A percentile compares a stretch with the other conserved stretches of the same genome.
Evolutionary conservation across 2,888 invertebrate genomes (phyloP).

Genomic region (Poecilus cupreus): DNA sequence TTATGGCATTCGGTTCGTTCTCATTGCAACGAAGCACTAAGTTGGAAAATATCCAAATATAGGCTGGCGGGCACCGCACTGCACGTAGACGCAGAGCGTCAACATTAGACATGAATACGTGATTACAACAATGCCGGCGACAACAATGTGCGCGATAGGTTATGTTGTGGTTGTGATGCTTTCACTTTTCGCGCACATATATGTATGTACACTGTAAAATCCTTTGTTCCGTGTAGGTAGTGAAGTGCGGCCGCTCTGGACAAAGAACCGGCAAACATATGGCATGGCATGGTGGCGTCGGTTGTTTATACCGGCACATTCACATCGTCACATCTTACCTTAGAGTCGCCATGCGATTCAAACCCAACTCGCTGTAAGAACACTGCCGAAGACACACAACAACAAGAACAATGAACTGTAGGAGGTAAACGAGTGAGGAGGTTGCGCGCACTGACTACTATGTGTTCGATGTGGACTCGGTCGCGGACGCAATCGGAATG

Average conservation of each 20-base stretch:
- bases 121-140: not conserved
- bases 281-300: conserved; percentile 4
- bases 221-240: too few relatives aligned
- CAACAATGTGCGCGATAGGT: not conserved
- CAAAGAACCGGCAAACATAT: not conserved
- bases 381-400: conserved; percentile 45
- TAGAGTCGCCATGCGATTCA: conserved; percentile 68
- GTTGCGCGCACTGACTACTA: not conserved
- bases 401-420: conserved; percentile 49
- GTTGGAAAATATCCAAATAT: conserved; percentile 39
- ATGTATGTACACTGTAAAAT: not conserved
- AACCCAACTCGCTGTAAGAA: conserved; percentile 18
- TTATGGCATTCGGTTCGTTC: conserved; percentile 27
- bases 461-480: not conserved
- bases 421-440: not conserved
- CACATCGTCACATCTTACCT: conserved; percentile 64
- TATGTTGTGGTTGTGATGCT: not conserved
- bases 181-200: not conserved
- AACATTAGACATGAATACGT: too few relatives aligned
- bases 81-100: too few relatives aligned
- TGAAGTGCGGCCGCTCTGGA: not conserved
- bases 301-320: not conserved
- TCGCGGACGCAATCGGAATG: conserved; percentile 1
- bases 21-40: conserved; percentile 18
- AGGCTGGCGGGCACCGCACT: not conserved